Base-by-base conservation (phyloP, 2,797 vertebrate species). In the Cirrhinus mrigala region DNA sequence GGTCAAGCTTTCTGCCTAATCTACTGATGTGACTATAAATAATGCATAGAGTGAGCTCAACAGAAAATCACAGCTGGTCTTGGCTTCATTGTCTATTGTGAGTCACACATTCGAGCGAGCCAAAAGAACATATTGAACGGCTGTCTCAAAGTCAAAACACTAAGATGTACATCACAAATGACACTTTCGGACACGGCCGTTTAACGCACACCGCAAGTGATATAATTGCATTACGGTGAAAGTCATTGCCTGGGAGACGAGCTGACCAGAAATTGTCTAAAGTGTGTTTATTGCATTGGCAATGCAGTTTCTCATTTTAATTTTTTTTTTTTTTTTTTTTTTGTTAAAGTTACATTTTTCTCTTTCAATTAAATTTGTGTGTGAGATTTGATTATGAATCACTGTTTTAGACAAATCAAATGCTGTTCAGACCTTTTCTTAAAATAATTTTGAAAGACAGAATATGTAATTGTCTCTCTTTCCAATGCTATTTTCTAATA, bases 1-100 rank as follows among this genome's bases (percentile, higher is more conserved):
- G 58, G 79, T 77, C 83, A 75, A 81, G 44, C 82, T 82, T 62
- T 77, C 66, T 46, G 64, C 60, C 83, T 82, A 85, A 85, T 89
- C 80, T 86, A 81, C 89, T 89, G 89, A 88, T 88, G 85, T 79
- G 84, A 69, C 70, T 86, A 89, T 90, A 86, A 89, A 89, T 90
- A 90, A 90, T 90, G 89, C 86, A 90, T 86, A 52, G 71, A 52
- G 81, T 71, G 78, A 84, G 86, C 85, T 74, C 52, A 81, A 85
- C 58, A 83, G 66, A 87, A 86, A 86, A 86, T 89, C 87, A 85
- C 79, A 88, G 79, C 77, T 64, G 86, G 79, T 78, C 73, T 76
- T 78, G 85, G 83, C 82, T 54, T 83, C 29, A 54, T 48, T 56
- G 75, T 82, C 50, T 52, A 10, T 70, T 76, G 54, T 77, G 88